Conservation (phyloP, 1,140 invertebrate species). For the Drosophila pseudoananassae region DNA sequence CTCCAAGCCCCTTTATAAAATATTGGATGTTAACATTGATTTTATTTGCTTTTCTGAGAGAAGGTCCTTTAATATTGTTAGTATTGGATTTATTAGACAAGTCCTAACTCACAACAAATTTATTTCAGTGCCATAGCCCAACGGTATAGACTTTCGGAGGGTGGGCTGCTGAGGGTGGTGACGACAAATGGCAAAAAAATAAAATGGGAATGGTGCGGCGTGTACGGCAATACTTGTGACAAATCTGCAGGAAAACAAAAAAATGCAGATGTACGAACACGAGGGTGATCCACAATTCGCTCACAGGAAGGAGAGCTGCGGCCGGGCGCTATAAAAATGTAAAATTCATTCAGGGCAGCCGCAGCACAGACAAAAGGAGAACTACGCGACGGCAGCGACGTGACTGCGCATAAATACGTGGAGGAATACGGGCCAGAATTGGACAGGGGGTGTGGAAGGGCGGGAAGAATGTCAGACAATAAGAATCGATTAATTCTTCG, state of each 20-base stretch:
- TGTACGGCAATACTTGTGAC: slow-evolving; percentile 76
- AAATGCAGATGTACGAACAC: slow-evolving; percentile 44
- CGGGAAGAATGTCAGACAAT: slow-evolving; percentile 8
- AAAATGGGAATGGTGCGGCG: slow-evolving; percentile 31
- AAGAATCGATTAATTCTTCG: slow-evolving; percentile 19
- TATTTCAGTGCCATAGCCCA: slow-evolving; percentile 2
- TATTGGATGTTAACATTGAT: background rate
- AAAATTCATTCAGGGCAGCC: slow-evolving; percentile 70
- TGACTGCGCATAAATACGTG: slow-evolving; percentile 78
- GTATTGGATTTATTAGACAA: background rate
- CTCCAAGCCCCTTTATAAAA: background rate
- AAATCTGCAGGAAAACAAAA: slow-evolving; percentile 56
- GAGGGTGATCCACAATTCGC: slow-evolving; percentile 35
- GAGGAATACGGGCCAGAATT: slow-evolving; percentile 31
- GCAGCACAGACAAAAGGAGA: slow-evolving; percentile 23
- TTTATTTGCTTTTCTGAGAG: background rate
- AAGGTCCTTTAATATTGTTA: background rate
- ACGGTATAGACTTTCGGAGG: slow-evolving; percentile 19
- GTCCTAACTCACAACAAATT: background rate
- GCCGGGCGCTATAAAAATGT: slow-evolving; percentile 71
- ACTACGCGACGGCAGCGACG: slow-evolving; percentile 63
- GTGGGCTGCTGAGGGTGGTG: slow-evolving; percentile 34
- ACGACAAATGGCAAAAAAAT: slow-evolving; percentile 69
- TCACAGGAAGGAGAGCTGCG: slow-evolving; percentile 21
- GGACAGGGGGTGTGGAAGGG: slow-evolving; percentile 2